Conservation (phyloP, 2,113 vertebrate genomes). For the Xiphophorus couchianus region DNA sequence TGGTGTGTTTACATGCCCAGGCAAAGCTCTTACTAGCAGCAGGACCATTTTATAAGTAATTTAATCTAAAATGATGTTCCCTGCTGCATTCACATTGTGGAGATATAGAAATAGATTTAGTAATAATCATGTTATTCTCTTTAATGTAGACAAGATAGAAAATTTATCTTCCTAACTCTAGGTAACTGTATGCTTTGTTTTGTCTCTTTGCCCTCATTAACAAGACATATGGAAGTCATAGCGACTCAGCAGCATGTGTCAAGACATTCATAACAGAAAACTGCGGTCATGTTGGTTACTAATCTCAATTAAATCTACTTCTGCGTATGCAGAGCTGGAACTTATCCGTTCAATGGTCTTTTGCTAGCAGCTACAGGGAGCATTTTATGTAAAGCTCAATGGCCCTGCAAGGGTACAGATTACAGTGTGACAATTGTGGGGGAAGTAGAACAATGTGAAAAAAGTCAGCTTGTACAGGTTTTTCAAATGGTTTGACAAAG, state of each 20-base stretch:
- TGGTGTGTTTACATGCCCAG: too few species aligned
- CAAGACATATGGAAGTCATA: constrained; percentile 48
- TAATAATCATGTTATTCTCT: constrained; percentile 32
- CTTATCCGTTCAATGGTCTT: constrained; percentile 22
- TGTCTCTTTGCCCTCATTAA: constrained; percentile 55
- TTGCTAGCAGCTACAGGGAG: background rate
- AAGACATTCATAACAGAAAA: constrained; percentile 50
- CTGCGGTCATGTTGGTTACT: constrained; percentile 40
- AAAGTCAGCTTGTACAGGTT: too few species aligned
- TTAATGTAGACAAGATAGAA: constrained; percentile 18
- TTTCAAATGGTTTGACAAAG: too few species aligned
- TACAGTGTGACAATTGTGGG: too few species aligned
- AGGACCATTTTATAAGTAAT: background rate
- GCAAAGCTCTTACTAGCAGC: background rate
- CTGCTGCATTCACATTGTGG: constrained; percentile 3
- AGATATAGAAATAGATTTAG: constrained; percentile 10
- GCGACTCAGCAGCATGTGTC: constrained; percentile 21
- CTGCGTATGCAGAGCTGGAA: constrained; percentile 30
- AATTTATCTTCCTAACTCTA: constrained; percentile 49
- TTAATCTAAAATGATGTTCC: background rate
- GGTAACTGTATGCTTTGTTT: constrained; percentile 18
- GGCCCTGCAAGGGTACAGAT: background rate
- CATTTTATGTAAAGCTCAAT: constrained; percentile 5
- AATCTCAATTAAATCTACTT: constrained; percentile 39
- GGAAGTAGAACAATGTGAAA: too few species aligned